These are phyloP conservation scores for Diarsia brunnea DNA, from an alignment of 2,888 invertebrate species.

Conservation along the genomic window DNA sequence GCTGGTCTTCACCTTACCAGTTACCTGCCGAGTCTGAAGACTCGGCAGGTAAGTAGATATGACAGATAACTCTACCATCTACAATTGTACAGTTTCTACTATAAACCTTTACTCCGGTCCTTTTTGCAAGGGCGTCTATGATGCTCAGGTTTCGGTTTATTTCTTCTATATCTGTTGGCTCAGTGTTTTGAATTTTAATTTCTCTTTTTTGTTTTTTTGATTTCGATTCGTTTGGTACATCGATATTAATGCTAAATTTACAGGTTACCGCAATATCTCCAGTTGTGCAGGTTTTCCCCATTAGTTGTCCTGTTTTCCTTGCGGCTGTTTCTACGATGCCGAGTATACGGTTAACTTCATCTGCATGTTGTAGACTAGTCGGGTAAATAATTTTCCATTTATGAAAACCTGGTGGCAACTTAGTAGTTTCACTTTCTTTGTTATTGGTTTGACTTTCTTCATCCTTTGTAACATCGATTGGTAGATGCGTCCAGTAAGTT, in stretches of 20 bases:
- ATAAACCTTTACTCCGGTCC: not conserved
- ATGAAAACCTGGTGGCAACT: constrained; percentile 1
- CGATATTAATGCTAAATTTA: not conserved
- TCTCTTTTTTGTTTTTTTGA: constrained; percentile 8
- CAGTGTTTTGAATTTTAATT: not conserved
- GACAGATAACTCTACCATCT: constrained; percentile 6
- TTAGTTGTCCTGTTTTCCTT: not conserved
- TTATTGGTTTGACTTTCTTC: not conserved
- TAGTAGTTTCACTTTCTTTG: not conserved
- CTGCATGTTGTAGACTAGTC: not conserved
- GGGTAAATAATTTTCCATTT: not conserved
- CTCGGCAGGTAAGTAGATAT: constrained; percentile 28
- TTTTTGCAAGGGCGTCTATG: not conserved
- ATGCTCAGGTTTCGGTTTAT: not conserved
- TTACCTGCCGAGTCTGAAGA: no score
- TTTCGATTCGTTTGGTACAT: not conserved
- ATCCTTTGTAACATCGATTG: constrained; percentile 4
- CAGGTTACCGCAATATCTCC: not conserved
- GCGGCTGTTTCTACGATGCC: not conserved
- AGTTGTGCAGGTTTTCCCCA: constrained; percentile 5
- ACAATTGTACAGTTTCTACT: constrained; percentile 17
- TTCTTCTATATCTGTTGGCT: constrained; percentile 10
- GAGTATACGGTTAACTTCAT: not conserved
- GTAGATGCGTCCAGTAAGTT: not conserved
- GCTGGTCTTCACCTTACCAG: no score